A percentile compares a stretch with the other conserved stretches of the same genome.
These are phyloP conservation scores for Dryas iulia DNA, from an alignment of 1,140 invertebrate species.

Conservation along the genomic window DNA sequence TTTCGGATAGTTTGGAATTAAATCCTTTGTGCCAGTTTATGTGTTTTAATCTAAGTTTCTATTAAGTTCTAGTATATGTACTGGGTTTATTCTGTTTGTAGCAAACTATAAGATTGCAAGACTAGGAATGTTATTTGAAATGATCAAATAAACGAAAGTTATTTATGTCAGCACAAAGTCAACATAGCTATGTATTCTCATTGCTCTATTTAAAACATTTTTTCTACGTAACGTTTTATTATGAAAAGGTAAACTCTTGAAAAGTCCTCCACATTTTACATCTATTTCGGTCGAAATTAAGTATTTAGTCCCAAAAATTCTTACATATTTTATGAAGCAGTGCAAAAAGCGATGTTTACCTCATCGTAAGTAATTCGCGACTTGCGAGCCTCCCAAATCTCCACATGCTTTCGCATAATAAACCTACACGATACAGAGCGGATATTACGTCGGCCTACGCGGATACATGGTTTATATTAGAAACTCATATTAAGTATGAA, in stretches of 20 bases:
- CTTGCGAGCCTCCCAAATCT: constrained; percentile 25
- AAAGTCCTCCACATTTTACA: constrained; percentile 1
- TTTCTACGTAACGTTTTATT: background rate
- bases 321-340: constrained; percentile 3
- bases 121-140: background rate
- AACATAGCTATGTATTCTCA: background rate
- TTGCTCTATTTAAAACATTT: background rate
- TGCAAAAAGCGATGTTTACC: constrained; percentile 9
- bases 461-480: constrained; percentile 18
- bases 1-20: constrained; percentile 37
- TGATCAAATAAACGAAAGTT: background rate
- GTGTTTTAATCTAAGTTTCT: constrained; percentile 23
- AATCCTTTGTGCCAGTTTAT: constrained; percentile 22
- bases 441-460: constrained; percentile 46
- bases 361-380: constrained; percentile 13
- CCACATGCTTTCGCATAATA: constrained; percentile 42
- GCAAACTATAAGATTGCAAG: background rate
- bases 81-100: background rate
- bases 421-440: constrained; percentile 40
- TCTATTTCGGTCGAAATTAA: background rate
- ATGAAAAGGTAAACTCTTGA: background rate
- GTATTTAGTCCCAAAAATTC: constrained; percentile 1
- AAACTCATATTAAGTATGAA: background rate
- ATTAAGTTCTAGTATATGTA: constrained; percentile 6
- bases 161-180: background rate